A percentile compares a stretch with the other conserved stretches of the same genome.
Evolutionary conservation across 2,797 vertebrate species (phyloP).

Genomic region (Petrocephalus schoutedeni): DNA sequence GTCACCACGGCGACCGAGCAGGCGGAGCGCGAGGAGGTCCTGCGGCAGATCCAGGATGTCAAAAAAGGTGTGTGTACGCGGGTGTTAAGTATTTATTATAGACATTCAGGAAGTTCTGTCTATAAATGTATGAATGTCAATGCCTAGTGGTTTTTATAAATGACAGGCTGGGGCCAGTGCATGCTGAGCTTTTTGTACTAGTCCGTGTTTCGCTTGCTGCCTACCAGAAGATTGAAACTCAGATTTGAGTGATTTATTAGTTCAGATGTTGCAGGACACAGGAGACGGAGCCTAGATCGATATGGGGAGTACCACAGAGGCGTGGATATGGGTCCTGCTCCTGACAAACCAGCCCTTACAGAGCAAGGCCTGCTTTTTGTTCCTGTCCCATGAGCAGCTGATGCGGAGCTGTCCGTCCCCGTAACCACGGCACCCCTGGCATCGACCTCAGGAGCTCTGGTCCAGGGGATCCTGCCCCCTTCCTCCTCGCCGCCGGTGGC

Average conservation of each 20-base stretch:
- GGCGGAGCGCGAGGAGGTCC: conserved; percentile 90
- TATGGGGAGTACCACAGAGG: not conserved
- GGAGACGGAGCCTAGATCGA: not conserved
- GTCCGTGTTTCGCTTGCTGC: not conserved
- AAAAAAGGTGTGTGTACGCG: conserved; percentile 69
- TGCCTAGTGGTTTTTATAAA: too few species aligned
- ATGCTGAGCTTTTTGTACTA: not conserved
- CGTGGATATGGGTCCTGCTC: not conserved
- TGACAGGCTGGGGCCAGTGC: not conserved
- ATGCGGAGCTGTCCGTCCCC: conserved; percentile 58
- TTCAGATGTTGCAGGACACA: not conserved
- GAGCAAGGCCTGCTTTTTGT: not conserved
- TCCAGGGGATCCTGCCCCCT: conserved; percentile 51
- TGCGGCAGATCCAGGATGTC: conserved; percentile 90
- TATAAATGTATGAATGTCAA: not conserved
- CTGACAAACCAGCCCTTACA: too few species aligned
- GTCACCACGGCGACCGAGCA: conserved; percentile 95
- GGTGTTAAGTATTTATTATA: not conserved
- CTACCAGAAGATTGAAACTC: not conserved
- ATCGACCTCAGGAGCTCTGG: conserved; percentile 38
- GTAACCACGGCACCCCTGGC: conserved; percentile 51
- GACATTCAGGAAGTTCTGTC: not conserved
- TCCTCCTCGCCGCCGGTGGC: conserved; percentile 72
- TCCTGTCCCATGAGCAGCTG: conserved; percentile 50
- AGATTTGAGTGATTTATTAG: not conserved